phyloP scores from a whole-genome alignment of 2,888 invertebrate genomes.

The Ophioninae sp. region DNA sequence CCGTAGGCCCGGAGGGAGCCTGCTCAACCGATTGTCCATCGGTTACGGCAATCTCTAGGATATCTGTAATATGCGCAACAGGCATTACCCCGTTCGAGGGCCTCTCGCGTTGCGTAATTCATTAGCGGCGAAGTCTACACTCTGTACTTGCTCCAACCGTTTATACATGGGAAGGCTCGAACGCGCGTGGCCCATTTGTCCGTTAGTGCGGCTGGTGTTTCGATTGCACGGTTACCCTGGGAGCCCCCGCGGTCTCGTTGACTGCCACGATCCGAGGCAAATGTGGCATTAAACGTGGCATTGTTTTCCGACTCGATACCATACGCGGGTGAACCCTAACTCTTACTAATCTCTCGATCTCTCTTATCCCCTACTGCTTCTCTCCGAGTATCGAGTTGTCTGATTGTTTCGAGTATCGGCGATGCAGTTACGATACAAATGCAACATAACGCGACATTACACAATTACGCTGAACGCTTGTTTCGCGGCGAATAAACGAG shows the following conservation, averaged over 20 bases:
- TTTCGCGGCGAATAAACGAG: conserved; percentile 32
- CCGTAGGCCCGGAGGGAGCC: neutral
- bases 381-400: conserved; percentile 40
- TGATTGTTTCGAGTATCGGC: conserved; percentile 57
- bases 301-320: conserved; percentile 35
- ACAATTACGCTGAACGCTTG: conserved; percentile 47
- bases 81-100: conserved; percentile 23
- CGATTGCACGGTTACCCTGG: conserved; percentile 31
- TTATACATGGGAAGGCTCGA: neutral
- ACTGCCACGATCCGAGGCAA: conserved; percentile 64
- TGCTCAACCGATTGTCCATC: conserved; percentile 18
- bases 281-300: conserved; percentile 62
- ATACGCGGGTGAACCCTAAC: conserved; percentile 26
- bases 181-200: conserved; percentile 16
- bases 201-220: conserved; percentile 21
- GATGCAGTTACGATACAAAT: conserved; percentile 28
- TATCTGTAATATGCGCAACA: conserved; percentile 42
- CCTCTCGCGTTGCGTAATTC: conserved; percentile 57
- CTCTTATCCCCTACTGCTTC: neutral
- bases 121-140: conserved; percentile 54
- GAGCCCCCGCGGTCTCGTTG: conserved; percentile 59
- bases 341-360: conserved; percentile 30
- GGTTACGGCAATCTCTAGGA: conserved; percentile 39
- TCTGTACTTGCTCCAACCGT: conserved; percentile 14
- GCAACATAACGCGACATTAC: conserved; percentile 40